These are phyloP conservation scores for Zalophus californianus DNA, from an alignment of 2,797 vertebrate species.

Conservation along the genomic window DNA sequence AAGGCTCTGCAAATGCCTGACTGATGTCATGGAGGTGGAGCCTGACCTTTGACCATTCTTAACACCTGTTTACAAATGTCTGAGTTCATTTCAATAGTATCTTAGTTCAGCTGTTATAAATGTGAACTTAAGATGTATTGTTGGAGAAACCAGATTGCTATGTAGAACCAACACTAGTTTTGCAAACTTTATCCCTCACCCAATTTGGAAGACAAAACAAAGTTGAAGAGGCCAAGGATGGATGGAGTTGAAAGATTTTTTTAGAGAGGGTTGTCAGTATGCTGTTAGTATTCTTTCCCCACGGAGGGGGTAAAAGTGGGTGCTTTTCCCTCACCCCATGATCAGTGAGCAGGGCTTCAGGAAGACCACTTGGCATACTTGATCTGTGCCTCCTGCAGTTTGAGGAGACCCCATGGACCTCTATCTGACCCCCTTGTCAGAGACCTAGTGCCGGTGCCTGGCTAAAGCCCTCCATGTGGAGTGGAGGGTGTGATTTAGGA, in stretches of 20 bases:
- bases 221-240: slow-evolving; percentile 11
- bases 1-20: background rate
- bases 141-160: background rate
- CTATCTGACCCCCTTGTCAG: background rate
- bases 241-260: background rate
- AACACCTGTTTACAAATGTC: slow-evolving; percentile 22
- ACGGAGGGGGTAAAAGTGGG: fast-evolving
- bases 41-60: background rate
- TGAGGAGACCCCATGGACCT: background rate
- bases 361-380: background rate
- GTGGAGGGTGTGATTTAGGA: background rate
- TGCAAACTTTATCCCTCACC: background rate
- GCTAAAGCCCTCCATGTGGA: background rate
- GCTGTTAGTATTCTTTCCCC: background rate
- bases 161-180: slow-evolving; percentile 52
- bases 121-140: background rate
- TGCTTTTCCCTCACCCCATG: background rate
- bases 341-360: background rate
- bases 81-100: background rate
- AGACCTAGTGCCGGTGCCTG: background rate
- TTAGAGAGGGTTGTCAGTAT: background rate
- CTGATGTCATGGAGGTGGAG: background rate
- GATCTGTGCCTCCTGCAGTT: background rate
- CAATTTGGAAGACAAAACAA: background rate
- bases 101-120: slow-evolving; percentile 13